These are phyloP conservation scores for Stichopus chloronotus DNA, from an alignment of 35 echinoderm and acorn worm genomes.

Conservation along the genomic window DNA sequence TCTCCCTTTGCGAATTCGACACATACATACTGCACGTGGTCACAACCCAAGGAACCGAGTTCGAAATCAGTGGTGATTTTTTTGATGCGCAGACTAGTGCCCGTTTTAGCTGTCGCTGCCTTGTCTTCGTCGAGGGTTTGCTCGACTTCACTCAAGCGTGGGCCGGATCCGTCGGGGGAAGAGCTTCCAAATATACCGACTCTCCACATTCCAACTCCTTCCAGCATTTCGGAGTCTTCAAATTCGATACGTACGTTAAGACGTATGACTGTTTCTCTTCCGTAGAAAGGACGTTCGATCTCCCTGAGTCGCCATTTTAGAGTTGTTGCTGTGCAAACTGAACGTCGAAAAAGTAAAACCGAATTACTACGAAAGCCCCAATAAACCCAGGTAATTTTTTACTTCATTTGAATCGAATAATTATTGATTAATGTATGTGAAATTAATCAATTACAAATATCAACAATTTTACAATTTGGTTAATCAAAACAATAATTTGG, in stretches of 20 bases:
- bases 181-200: constrained; percentile 70
- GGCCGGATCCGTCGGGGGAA: constrained; percentile 71
- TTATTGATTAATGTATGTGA: too few relatives aligned
- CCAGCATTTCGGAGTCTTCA: neutral
- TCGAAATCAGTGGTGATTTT: constrained; percentile 9
- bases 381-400: too few relatives aligned
- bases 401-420: too few relatives aligned
- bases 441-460: too few relatives aligned
- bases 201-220: constrained; percentile 75
- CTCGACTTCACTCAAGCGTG: constrained; percentile 42
- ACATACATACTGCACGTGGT: neutral
- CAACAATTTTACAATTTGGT: too few relatives aligned
- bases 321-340: neutral
- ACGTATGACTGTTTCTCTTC: neutral
- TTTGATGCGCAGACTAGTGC: neutral
- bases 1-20: constrained; percentile 42
- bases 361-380: too few relatives aligned
- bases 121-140: constrained; percentile 65
- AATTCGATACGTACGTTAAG: constrained; percentile 8
- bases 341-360: too few relatives aligned
- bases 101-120: neutral
- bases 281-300: neutral
- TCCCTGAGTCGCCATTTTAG: neutral
- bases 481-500: too few relatives aligned
- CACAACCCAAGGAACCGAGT: constrained; percentile 20